These are phyloP conservation scores for Melinopterus prodromus DNA, from an alignment of 2,888 invertebrate species.

Conservation along the genomic window DNA sequence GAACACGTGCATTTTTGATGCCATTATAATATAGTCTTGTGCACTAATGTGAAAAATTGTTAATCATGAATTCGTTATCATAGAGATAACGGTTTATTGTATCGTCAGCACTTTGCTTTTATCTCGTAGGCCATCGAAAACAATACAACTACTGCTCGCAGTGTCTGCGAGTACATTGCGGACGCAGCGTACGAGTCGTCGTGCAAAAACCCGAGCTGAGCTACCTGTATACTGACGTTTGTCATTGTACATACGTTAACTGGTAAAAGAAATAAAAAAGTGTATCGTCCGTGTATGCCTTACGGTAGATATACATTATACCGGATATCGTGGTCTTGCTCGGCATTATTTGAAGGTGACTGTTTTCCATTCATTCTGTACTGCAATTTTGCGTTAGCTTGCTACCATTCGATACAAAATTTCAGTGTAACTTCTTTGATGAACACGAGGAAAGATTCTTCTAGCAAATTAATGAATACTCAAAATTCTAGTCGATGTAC, in stretches of 20 bases:
- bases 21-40: background rate
- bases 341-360: no score
- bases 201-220: background rate
- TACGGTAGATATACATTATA: no score
- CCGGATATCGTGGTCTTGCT: no score
- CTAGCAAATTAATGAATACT: no score
- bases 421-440: no score
- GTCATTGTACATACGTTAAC: background rate
- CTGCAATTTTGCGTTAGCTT: no score
- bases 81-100: background rate
- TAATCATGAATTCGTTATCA: background rate
- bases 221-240: background rate
- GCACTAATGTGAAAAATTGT: background rate
- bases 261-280: background rate
- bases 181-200: background rate
- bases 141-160: background rate
- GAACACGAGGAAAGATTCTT: no score
- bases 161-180: background rate
- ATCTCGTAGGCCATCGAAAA: background rate
- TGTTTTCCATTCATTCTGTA: no score
- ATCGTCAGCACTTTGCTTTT: background rate
- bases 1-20: background rate
- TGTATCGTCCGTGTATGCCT: background rate
- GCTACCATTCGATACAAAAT: no score
- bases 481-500: no score